These are phyloP conservation scores for Pygmarrhopalites habei DNA, from an alignment of 1,140 invertebrate species.

Conservation along the genomic window DNA sequence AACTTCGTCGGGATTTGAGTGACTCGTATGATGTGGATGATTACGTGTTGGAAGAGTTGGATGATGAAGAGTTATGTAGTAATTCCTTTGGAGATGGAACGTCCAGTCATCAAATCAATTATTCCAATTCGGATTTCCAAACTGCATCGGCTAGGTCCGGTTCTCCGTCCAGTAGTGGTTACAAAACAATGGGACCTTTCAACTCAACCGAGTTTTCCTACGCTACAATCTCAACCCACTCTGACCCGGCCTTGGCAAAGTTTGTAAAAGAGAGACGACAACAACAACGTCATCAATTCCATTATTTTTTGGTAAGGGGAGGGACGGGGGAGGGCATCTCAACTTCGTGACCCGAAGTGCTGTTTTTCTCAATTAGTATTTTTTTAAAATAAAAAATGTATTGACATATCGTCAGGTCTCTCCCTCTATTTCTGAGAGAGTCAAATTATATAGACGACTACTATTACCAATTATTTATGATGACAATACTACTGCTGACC, in stretches of 20 bases:
- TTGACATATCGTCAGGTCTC: no score
- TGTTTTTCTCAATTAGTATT: no score
- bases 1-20: not conserved
- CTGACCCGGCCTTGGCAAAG: slow-evolving; percentile 30
- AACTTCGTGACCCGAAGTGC: no score
- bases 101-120: not conserved
- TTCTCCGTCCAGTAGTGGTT: slow-evolving; percentile 28
- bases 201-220: slow-evolving; percentile 8
- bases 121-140: not conserved
- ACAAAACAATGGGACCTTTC: slow-evolving; percentile 29
- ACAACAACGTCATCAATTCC: not conserved
- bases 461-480: no score
- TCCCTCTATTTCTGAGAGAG: no score
- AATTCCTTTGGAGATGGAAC: not conserved
- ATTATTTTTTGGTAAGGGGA: no score
- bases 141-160: slow-evolving; percentile 15
- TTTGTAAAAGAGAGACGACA: slow-evolving; percentile 25
- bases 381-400: no score
- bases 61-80: slow-evolving; percentile 3
- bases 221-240: slow-evolving; percentile 8
- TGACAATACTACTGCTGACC: no score
- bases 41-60: slow-evolving; percentile 5
- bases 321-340: no score
- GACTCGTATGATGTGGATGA: slow-evolving; percentile 1
- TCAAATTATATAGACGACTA: no score